Evolutionary conservation across 2,113 vertebrate species (phyloP), one percentile per base, ranked within the genome.

Genomic region (Oplegnathus fasciatus): DNA sequence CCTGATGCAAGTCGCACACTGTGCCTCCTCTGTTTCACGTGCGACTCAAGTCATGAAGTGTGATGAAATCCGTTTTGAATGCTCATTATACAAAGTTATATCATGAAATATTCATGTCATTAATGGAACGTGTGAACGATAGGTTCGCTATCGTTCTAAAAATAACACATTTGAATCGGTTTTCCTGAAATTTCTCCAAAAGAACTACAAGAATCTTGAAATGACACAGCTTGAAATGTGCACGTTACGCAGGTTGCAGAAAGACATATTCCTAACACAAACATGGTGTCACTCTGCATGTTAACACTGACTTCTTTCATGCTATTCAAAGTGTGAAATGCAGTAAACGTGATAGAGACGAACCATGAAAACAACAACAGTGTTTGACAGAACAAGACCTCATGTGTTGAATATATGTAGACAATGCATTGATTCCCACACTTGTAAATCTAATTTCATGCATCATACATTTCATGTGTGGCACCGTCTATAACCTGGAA

Each of bases 61-160:
- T 75, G 72, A 88, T 42, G 61, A 78, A 86, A 86, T 85, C 42
- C 18, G 4, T 37, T 64, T 9, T 78, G 83, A 82, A 65, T 0
- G 22, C 66, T 89, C 65, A 62, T 83, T 79, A 85, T 30, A 1
- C 34, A 2, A n/a, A 80, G 75, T 82, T 69, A 76, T 79, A 48
- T 83, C 82, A 90, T 93, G 86, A 86, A 89, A 90, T 89, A 90
- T 92, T 89, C 80, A 92, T 90, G 75, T 87, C 42, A 83, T 78
- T 75, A 72, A 48, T 8, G 76, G 69, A 88, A 86, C 66, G 60
- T 67, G 60, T 55, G 44, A 85, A 67, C 34, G 58, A 37, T 6
- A 9, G 28, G 32, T 82, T 82, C 42, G 46, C 60, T 17, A 9
- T 77, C 55, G 34, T 30, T 73, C 60, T 15, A 64, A 70, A 86